These are phyloP conservation scores for Drosophila cardini DNA, from an alignment of 1,140 invertebrate genomes.

Conservation along the genomic window DNA sequence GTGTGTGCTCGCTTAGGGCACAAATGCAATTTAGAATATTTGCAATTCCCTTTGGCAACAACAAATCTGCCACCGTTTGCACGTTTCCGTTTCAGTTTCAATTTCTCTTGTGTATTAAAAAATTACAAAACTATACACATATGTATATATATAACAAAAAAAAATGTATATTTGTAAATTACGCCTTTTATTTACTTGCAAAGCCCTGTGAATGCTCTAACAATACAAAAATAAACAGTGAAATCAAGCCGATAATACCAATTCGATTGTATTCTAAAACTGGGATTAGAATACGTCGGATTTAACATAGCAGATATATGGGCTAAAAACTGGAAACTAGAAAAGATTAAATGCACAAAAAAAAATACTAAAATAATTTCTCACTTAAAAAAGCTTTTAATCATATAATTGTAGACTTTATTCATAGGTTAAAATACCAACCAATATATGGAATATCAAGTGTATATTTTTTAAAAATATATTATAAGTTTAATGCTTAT, in stretches of 20 bases:
- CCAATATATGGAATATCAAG: no score
- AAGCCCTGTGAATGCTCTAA: slow-evolving; percentile 4
- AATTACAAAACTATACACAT: slow-evolving; percentile 4
- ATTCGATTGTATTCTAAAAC: background rate
- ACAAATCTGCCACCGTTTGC: slow-evolving; percentile 40
- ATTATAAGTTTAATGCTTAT: no score
- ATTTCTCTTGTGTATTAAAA: slow-evolving; percentile 22
- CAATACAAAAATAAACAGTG: slow-evolving; percentile 4
- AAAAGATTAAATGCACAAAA: background rate
- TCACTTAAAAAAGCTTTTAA: background rate
- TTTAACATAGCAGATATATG: background rate
- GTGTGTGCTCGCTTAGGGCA: slow-evolving; percentile 33
- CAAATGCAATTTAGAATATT: slow-evolving; percentile 81
- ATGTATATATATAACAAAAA: background rate
- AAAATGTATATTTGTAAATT: background rate
- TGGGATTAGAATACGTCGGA: background rate
- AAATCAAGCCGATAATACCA: no score
- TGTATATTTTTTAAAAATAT: no score
- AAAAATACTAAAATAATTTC: background rate
- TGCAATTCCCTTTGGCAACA: slow-evolving; percentile 76
- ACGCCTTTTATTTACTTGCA: background rate
- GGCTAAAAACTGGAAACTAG: background rate
- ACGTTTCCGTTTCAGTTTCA: slow-evolving; percentile 32
- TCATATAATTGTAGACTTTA: no score
- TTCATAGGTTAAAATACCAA: no score